Evolutionary conservation across 2,888 invertebrate genomes (phyloP).

Genomic region (Drosophila subsilvestris): DNA sequence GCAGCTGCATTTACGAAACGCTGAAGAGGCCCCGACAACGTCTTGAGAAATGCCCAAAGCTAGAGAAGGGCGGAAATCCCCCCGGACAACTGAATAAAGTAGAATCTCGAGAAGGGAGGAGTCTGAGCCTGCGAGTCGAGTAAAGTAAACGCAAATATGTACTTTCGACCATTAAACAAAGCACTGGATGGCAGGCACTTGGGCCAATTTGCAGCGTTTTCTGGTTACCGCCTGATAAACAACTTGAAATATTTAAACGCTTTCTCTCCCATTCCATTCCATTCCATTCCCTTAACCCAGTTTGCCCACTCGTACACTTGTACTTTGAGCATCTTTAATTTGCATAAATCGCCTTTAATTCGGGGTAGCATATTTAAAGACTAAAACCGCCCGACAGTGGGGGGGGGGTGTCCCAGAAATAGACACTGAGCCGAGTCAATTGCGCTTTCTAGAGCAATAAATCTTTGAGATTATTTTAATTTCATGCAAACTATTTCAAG

Average conservation of each 20-base stretch:
- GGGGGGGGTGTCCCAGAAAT: conserved; percentile 18
- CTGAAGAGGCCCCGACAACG: conserved; percentile 43
- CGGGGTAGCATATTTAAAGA: conserved; percentile 41
- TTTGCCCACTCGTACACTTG: neutral
- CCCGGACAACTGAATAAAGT: conserved; percentile 3
- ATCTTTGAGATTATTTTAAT: conserved; percentile 78
- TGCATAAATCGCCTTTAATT: conserved; percentile 35
- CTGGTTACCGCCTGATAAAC: conserved; percentile 28
- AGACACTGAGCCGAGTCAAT: conserved; percentile 36
- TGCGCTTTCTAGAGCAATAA: conserved; percentile 60
- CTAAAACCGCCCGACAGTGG: conserved; percentile 2
- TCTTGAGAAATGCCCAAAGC: conserved; percentile 52
- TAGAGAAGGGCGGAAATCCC: conserved; percentile 1
- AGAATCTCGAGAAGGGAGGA: neutral
- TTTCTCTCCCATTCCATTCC: no score
- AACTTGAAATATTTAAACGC: conserved; percentile 25
- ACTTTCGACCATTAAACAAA: conserved; percentile 54
- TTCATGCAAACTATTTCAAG: conserved; percentile 74
- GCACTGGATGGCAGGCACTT: conserved; percentile 43
- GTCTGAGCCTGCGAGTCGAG: neutral
- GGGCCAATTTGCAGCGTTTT: conserved; percentile 52
- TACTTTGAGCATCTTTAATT: conserved; percentile 15
- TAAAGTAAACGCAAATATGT: conserved; percentile 62
- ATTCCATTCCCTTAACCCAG: conserved; percentile 1
- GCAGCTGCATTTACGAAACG: conserved; percentile 60